A percentile compares a stretch with the other conserved stretches of the same genome.
Evolutionary conservation across 2,888 invertebrate genomes (phyloP).

Genomic region (Drosophila barbarae): DNA sequence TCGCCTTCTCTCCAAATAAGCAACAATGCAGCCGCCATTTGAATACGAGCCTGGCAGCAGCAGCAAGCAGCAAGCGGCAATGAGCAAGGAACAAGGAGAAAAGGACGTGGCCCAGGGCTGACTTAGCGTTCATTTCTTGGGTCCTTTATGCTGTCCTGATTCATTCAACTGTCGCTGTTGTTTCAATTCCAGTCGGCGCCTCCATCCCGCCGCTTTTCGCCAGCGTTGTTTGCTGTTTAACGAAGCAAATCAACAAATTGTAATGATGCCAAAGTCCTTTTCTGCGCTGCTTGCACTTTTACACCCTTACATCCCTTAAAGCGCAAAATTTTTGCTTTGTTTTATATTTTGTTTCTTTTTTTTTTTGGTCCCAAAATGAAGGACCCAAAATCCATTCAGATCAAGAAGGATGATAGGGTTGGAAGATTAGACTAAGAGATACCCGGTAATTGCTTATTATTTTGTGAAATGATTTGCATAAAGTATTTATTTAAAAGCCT

Average conservation of each 20-base stretch:
- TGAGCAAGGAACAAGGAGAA: background rate
- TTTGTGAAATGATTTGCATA: background rate
- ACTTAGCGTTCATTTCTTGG: conserved; percentile 35
- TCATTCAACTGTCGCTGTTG: conserved; percentile 57
- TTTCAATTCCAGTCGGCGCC: conserved; percentile 43
- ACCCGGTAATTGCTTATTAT: background rate
- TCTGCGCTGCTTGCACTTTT: conserved; percentile 71
- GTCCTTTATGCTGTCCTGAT: conserved; percentile 54
- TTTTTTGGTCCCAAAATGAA: conserved; percentile 16
- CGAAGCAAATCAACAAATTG: conserved; percentile 76
- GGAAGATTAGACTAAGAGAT: background rate
- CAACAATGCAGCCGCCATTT: conserved; percentile 47
- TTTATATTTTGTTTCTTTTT: conserved; percentile 11
- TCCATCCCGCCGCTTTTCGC: conserved; percentile 17
- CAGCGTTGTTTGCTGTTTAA: conserved; percentile 71
- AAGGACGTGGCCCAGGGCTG: conserved; percentile 41
- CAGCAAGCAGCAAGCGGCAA: too few relatives aligned
- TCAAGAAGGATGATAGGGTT: conserved; percentile 4
- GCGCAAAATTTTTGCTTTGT: conserved; percentile 16
- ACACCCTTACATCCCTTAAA: conserved; percentile 1
- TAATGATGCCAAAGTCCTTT: conserved; percentile 67
- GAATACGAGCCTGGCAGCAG: conserved; percentile 13
- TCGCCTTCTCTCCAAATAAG: conserved; percentile 31
- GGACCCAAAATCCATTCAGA: conserved; percentile 28
- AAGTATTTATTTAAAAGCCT: too few relatives aligned